Conservation (phyloP, 2,888 invertebrate genomes). For the Hermaeophaga mercurialis region DNA sequence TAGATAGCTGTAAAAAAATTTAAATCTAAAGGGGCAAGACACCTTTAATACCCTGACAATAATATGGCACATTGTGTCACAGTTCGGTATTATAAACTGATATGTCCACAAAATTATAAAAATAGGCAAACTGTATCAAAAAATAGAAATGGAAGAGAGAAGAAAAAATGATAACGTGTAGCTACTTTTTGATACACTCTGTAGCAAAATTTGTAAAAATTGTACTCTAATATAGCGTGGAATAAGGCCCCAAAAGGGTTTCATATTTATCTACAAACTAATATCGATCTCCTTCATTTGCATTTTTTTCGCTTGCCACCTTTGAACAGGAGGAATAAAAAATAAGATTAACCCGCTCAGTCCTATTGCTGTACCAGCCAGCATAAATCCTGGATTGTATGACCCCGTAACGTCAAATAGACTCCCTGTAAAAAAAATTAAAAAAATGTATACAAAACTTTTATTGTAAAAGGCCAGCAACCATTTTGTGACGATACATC, state of each 20-base stretch:
- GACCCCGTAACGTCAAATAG: constrained; percentile 77
- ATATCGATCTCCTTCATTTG: constrained; percentile 20
- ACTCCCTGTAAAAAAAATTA: constrained; percentile 70
- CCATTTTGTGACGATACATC: too few species aligned
- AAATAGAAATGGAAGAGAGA: background rate
- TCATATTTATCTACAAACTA: constrained; percentile 38
- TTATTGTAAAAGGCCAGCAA: too few species aligned
- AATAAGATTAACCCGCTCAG: constrained; percentile 89
- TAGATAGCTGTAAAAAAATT: too few species aligned
- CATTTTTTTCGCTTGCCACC: constrained; percentile 49
- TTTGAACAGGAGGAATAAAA: constrained; percentile 75
- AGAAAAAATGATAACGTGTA: background rate
- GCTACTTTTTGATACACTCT: background rate
- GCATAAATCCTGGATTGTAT: constrained; percentile 86
- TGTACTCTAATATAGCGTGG: background rate
- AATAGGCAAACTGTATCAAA: background rate
- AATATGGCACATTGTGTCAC: constrained; percentile 22
- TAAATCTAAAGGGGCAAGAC: background rate
- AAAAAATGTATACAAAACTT: background rate
- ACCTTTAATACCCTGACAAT: constrained; percentile 18
- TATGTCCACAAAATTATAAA: constrained; percentile 13
- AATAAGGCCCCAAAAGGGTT: background rate
- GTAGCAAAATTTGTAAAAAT: background rate
- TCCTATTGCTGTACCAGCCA: constrained; percentile 86
- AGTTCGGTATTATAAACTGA: constrained; percentile 19